Evolutionary conservation across 2,888 invertebrate genomes (phyloP), one percentile per base, ranked within the genome.

Genomic region (Macropis europaea): DNA sequence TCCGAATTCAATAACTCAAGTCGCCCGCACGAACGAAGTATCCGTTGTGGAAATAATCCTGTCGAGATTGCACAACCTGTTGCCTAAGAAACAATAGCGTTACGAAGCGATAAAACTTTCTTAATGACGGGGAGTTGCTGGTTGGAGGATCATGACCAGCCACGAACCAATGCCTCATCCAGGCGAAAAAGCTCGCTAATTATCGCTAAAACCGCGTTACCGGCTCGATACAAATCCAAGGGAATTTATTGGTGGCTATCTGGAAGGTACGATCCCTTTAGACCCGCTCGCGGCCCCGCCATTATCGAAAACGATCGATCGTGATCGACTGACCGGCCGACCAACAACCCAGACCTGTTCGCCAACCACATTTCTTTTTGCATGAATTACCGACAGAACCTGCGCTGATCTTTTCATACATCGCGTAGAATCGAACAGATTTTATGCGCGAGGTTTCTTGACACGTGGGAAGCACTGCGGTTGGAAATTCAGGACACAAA

Each of bases 291-390:
- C 42, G 43, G 47, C 26, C 47, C 26, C 68, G 38, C 53, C 68
- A 66, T 73, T 71, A 78, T 78, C 77, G 71, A 62, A 64, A 73
- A 60, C 61, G 61, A 79, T 74, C 74, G 73, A 71, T 79, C 82
- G 79, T 79, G 75, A 82, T 77, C 64, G 67, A 38, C 48, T 57
- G 63, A 50, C 34, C 70, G 48, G 38, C 43, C 45, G 43, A 36
- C 53, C 57, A 66, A 72, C 54, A 66, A 69, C 30, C 30, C 40
- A 66, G 28, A 76, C 48, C 69, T 67, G 62, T 63, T 70, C 40
- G 22, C 4, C 17, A 34, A 13, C 36, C 34, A 34, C 7, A n/a
- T n/a, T n/a, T n/a, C 42, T 38, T n/a, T 52, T 24, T 48, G 15
- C 56, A 36, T 57, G 40, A n/a, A 28, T 40, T 47, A 34, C 15